Percentiles rank a stretch among this genome's conserved stretches.
Evolutionary conservation across 1,140 invertebrate genomes (phyloP).

Genomic region (Scaptomyza pallida): DNA sequence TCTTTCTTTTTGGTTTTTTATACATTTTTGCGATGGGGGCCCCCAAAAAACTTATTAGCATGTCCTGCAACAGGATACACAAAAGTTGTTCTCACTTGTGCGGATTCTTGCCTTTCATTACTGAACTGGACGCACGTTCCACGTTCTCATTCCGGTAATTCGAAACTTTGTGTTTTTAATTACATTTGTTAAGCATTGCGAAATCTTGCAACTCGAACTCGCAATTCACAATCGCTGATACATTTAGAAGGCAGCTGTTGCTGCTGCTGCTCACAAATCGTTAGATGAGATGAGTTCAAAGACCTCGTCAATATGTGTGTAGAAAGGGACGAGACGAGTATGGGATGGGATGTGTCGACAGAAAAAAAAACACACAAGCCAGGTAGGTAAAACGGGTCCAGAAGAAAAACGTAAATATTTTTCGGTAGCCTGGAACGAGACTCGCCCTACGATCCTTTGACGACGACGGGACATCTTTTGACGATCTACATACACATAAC

Average conservation of each 20-base stretch:
- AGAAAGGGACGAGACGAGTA: conserved; percentile 1
- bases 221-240: not conserved
- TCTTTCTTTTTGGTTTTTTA: conserved; percentile 30
- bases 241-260: conserved; percentile 60
- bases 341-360: conserved; percentile 22
- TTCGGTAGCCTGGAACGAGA: conserved; percentile 38
- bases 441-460: conserved; percentile 51
- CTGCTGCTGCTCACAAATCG: conserved; percentile 66
- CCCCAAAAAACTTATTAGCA: conserved; percentile 74
- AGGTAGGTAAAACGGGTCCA: conserved; percentile 48
- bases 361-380: too few relatives aligned
- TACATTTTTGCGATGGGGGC: conserved; percentile 27
- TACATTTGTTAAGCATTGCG: conserved; percentile 67
- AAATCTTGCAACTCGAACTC: conserved; percentile 17
- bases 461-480: conserved; percentile 67
- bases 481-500: conserved; percentile 65
- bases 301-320: conserved; percentile 53
- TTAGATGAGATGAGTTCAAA: conserved; percentile 72
- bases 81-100: conserved; percentile 63
- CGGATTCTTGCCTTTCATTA: conserved; percentile 53
- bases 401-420: conserved; percentile 43
- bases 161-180: conserved; percentile 79
- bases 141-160: conserved; percentile 69
- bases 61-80: conserved; percentile 79
- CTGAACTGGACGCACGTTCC: conserved; percentile 51